These are phyloP conservation scores for Megaceryle maxima DNA, from an alignment of 2,113 vertebrate species.

Conservation along the genomic window DNA sequence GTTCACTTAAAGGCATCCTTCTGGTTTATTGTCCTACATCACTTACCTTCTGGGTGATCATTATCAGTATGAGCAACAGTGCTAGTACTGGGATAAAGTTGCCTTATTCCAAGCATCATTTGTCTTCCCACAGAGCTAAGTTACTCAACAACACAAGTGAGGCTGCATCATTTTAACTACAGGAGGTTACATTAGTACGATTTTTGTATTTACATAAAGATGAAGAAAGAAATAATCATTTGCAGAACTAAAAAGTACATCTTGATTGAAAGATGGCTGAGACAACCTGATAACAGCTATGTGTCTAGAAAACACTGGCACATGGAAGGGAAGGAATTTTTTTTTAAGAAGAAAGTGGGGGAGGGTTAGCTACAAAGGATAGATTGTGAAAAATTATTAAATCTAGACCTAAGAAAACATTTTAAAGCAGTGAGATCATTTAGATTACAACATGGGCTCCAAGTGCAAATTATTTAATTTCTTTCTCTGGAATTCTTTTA, in stretches of 20 bases:
- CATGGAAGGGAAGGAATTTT: conserved; percentile 31
- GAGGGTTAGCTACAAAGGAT: conserved; percentile 39
- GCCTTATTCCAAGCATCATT: neutral
- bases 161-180: conserved; percentile 28
- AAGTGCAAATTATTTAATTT: conserved; percentile 10
- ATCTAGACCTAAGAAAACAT: conserved; percentile 47
- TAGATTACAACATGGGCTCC: neutral
- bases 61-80: neutral
- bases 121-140: conserved; percentile 5
- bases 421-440: conserved; percentile 44
- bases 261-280: conserved; percentile 65
- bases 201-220: conserved; percentile 61
- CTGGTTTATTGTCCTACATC: conserved; percentile 8
- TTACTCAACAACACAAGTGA: neutral
- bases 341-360: conserved; percentile 44
- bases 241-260: conserved; percentile 59
- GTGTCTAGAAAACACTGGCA: conserved; percentile 56
- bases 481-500: neutral
- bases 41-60: neutral
- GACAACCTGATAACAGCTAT: conserved; percentile 61
- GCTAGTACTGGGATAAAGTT: neutral
- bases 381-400: conserved; percentile 56
- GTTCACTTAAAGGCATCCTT: conserved; percentile 44
- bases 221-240: conserved; percentile 37
- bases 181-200: conserved; percentile 54